These are phyloP conservation scores for Phataginus tetradactyla DNA, from an alignment of 2,797 vertebrate species.

Conservation along the genomic window DNA sequence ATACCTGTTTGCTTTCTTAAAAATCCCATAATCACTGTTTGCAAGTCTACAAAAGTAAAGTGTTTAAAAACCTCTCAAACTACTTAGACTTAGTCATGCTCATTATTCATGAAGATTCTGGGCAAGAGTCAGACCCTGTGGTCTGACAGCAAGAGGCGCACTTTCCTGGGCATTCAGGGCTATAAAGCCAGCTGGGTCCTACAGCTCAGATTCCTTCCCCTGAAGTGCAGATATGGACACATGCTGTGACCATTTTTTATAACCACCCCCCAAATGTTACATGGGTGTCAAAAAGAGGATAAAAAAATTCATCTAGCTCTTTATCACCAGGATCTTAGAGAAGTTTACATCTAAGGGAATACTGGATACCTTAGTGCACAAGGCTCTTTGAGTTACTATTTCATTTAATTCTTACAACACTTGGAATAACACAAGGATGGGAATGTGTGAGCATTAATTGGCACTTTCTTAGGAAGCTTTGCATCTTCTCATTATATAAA, in stretches of 20 bases:
- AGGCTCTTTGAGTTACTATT: neutral
- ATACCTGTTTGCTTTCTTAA: neutral
- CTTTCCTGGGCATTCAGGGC: neutral
- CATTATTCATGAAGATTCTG: slow-evolving; percentile 59
- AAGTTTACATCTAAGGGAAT: neutral
- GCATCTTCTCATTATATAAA: neutral
- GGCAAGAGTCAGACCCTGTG: slow-evolving; percentile 29
- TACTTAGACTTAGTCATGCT: neutral
- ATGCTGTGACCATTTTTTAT: neutral
- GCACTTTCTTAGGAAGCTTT: neutral
- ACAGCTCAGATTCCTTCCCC: neutral
- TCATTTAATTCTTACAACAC: neutral
- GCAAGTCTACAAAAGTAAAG: neutral
- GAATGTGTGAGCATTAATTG: neutral
- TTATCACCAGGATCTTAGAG: neutral
- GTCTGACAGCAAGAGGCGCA: slow-evolving; percentile 1
- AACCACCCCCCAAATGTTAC: fast-evolving
- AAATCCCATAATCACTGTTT: neutral
- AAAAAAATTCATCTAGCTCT: neutral
- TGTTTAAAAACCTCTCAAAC: too few species aligned
- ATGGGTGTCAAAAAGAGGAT: neutral
- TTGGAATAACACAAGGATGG: neutral
- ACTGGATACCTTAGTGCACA: neutral
- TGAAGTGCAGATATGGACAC: neutral
- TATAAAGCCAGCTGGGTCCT: neutral